Evolutionary conservation across 2,113 vertebrate species (phyloP).

Genomic region (Gracilinanus agilis): DNA sequence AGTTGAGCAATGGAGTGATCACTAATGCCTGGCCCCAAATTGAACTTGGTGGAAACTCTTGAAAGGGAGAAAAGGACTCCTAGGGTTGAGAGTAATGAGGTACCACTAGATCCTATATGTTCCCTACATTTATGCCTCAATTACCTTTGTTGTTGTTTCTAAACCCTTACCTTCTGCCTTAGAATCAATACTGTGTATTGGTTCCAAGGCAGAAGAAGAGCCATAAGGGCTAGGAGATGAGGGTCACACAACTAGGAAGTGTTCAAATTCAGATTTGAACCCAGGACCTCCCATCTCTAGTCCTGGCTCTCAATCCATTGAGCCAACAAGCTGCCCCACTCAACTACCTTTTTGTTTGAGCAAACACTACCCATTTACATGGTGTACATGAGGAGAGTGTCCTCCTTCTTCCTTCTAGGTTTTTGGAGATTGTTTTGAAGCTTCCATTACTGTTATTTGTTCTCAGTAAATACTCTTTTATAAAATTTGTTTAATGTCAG

Average conservation of each 20-base stretch:
- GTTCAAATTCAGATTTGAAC: too few relatives aligned
- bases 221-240: too few relatives aligned
- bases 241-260: too few relatives aligned
- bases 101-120: background rate
- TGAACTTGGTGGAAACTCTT: background rate
- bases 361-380: background rate
- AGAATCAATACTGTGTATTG: too few relatives aligned
- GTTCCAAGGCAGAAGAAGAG: too few relatives aligned
- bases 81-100: background rate
- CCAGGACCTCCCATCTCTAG: too few relatives aligned
- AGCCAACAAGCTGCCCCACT: too few relatives aligned
- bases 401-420: background rate
- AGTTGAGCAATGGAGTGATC: background rate
- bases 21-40: background rate
- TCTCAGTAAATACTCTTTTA: background rate
- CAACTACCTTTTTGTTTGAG: background rate
- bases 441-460: background rate
- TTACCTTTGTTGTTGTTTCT: background rate
- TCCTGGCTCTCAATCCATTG: too few relatives aligned
- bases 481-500: background rate
- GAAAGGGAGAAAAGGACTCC: background rate
- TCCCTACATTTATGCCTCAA: background rate
- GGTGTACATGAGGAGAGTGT: background rate
- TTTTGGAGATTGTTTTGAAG: background rate
- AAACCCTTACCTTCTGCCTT: too few relatives aligned